Percentiles rank a stretch among this genome's conserved stretches.
phyloP scores from a whole-genome alignment of 2,888 invertebrate species.

The Drymonia ruficornis region DNA sequence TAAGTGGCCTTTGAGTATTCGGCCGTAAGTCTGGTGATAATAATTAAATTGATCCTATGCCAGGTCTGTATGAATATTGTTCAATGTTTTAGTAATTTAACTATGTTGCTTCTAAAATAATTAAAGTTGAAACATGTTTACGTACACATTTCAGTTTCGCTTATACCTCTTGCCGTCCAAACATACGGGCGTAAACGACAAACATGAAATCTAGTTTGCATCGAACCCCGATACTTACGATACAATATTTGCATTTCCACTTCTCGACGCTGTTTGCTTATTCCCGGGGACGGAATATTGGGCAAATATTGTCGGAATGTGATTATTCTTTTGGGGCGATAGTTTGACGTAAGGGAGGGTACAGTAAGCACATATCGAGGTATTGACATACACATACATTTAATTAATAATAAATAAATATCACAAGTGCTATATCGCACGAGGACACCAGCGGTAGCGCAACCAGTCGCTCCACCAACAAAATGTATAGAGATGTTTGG shows the following conservation, averaged over 20 bases:
- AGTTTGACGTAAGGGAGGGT: neutral
- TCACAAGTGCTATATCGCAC: no score
- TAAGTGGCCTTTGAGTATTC: no score
- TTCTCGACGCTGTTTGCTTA: conserved; percentile 27
- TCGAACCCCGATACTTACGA: conserved; percentile 39
- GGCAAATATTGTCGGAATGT: neutral
- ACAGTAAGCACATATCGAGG: neutral
- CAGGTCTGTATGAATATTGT: no score
- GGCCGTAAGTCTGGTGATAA: no score
- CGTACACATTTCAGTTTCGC: neutral
- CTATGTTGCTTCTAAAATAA: no score
- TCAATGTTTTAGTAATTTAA: no score
- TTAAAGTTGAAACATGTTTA: neutral
- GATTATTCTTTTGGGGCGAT: neutral
- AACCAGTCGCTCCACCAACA: no score
- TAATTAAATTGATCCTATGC: no score
- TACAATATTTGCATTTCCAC: conserved; percentile 49
- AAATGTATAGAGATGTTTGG: no score
- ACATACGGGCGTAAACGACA: conserved; percentile 35
- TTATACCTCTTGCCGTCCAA: conserved; percentile 31
- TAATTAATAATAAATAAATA: no score
- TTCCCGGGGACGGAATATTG: conserved; percentile 40
- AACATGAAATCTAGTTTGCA: conserved; percentile 54
- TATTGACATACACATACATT: neutral
- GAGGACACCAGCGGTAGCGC: no score